phyloP scores from a whole-genome alignment of 1,140 invertebrate species.

The Anadara kagoshimensis region DNA sequence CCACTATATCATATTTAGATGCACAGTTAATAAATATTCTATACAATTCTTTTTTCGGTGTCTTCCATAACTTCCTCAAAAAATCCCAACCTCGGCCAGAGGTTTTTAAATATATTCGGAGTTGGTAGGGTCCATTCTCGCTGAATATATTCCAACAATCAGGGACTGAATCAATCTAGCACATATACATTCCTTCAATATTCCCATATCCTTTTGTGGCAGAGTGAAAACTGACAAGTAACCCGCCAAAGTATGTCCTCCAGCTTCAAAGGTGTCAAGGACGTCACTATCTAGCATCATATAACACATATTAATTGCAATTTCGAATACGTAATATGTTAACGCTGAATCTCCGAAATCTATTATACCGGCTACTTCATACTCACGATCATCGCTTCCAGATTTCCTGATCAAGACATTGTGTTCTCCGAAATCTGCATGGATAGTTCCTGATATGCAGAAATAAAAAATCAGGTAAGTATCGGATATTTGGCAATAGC shows the following conservation, averaged over 20 bases:
- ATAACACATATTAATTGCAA: slow-evolving; percentile 87
- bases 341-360: slow-evolving; percentile 89
- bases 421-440: slow-evolving; percentile 42
- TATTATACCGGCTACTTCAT: slow-evolving; percentile 78
- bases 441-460: slow-evolving; percentile 39
- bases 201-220: slow-evolving; percentile 78
- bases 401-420: slow-evolving; percentile 30
- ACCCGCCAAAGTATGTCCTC: slow-evolving; percentile 84
- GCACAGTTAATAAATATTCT: not conserved
- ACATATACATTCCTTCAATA: slow-evolving; percentile 84
- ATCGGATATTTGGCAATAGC: no score
- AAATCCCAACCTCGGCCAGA: slow-evolving; percentile 33
- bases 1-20: no score
- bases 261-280: slow-evolving; percentile 76
- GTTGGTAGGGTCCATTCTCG: slow-evolving; percentile 83
- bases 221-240: slow-evolving; percentile 80
- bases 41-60: slow-evolving; percentile 30
- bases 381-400: slow-evolving; percentile 1
- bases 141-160: slow-evolving; percentile 84
- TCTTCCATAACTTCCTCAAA: slow-evolving; percentile 32
- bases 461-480: no score
- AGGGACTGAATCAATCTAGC: slow-evolving; percentile 87
- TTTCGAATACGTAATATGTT: slow-evolving; percentile 85
- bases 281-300: slow-evolving; percentile 81
- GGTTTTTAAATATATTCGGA: slow-evolving; percentile 34